A percentile compares a stretch with the other conserved stretches of the same genome.
Evolutionary conservation across 2,888 invertebrate genomes (phyloP).

Genomic region (Trissolcus japonicus): DNA sequence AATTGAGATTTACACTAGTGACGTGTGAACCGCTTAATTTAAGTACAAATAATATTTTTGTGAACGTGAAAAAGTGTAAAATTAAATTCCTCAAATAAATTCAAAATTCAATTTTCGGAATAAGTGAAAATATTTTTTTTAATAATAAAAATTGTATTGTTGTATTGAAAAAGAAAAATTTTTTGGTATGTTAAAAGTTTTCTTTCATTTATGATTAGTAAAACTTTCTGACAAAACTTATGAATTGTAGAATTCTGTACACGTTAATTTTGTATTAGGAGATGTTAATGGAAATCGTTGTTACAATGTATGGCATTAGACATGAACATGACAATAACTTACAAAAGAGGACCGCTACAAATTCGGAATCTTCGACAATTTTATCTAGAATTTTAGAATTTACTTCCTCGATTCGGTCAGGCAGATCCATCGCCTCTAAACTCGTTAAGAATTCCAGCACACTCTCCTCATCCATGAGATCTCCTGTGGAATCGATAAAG

Average conservation of each 20-base stretch:
- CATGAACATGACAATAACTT: constrained; percentile 78
- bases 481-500: constrained; percentile 79
- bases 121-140: no score
- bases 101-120: no score
- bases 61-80: no score
- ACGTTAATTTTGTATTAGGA: constrained; percentile 42
- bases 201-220: constrained; percentile 34
- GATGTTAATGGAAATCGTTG: constrained; percentile 51
- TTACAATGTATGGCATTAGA: constrained; percentile 50
- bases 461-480: constrained; percentile 95
- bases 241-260: constrained; percentile 29
- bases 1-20: no score
- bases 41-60: no score
- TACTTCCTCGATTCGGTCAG: constrained; percentile 96
- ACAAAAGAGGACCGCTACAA: constrained; percentile 95
- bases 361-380: constrained; percentile 93
- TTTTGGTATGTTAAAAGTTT: neutral
- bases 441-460: constrained; percentile 95
- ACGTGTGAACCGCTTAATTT: no score
- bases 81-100: no score
- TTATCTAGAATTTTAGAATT: constrained; percentile 92
- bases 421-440: constrained; percentile 95
- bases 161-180: no score
- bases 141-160: no score
- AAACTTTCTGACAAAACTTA: constrained; percentile 15